phyloP scores from a whole-genome alignment of 2,113 vertebrate genomes.

The Chascanopsetta lugubris region DNA sequence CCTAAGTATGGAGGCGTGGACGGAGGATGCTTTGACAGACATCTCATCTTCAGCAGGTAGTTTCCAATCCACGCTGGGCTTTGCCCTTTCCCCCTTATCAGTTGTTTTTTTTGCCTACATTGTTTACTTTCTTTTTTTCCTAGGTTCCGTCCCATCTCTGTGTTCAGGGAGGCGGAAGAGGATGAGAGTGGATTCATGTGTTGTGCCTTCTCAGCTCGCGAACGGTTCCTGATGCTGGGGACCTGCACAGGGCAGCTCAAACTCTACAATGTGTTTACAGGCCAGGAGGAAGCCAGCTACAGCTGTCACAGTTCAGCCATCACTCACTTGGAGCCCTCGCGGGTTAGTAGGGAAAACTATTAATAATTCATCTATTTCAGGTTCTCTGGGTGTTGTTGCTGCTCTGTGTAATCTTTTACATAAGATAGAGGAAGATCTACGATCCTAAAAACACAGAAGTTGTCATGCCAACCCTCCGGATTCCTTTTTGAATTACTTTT shows the following conservation, averaged over 20 bases:
- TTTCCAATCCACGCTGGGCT: neutral
- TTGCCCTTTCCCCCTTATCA: neutral
- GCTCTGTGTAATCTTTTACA: neutral
- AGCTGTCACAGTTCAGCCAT: conserved; percentile 97
- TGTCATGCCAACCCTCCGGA: too few species aligned
- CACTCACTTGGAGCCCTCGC: conserved; percentile 95
- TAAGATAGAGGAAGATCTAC: neutral
- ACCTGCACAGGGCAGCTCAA: conserved; percentile 97
- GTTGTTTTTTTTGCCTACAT: neutral
- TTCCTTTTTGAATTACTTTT: too few species aligned
- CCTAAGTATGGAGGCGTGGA: conserved; percentile 98
- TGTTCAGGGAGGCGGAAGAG: conserved; percentile 97
- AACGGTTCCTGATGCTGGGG: conserved; percentile 97
- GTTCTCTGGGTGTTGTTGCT: neutral
- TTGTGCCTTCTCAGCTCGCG: conserved; percentile 96
- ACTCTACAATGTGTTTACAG: conserved; percentile 97
- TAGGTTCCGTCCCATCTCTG: conserved; percentile 97
- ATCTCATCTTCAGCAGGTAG: conserved; percentile 98
- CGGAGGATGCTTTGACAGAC: conserved; percentile 97
- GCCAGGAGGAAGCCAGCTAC: conserved; percentile 98
- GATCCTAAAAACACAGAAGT: too few species aligned
- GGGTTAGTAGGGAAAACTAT: conserved; percentile 78
- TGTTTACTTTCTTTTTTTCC: conserved; percentile 1
- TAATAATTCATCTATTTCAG: neutral
- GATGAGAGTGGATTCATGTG: conserved; percentile 98